Evolutionary conservation across 2,888 invertebrate species (phyloP), one percentile per base, ranked within the genome.

Genomic region (Temnothorax rugatulus): DNA sequence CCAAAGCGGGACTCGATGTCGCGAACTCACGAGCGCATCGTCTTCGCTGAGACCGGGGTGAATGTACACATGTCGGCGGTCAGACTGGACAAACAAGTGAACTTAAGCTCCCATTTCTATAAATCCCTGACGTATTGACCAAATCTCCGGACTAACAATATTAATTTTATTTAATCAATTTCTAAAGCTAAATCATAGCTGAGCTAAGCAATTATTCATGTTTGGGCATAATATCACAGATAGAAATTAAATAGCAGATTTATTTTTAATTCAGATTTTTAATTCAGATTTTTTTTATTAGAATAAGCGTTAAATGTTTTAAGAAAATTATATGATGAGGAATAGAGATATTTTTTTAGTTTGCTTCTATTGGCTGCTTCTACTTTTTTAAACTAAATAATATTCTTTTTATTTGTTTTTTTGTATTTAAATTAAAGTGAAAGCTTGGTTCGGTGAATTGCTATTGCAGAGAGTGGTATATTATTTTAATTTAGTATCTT

Each of bases 51-150:
- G 73, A 82, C 76, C 89, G 93, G 88, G 93, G 93, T 94, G 93
- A 93, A 94, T 89, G 94, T 93, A 93, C 94, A 93, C 88, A 59
- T 38, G 63, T 74, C 75, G 85, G 74, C 87, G 82, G 83, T 85
- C 85, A 90, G 86, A 93, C 93, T 92, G 91, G 93, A 93, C 86
- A 92, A 91, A 89, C 93, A 91, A 93, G 93, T 94, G 92, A 93
- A 93, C 93, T 93, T 90, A 87, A 88, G 87, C 81, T 88, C 88
- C 84, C 88, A 88, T 92, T 91, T 87, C 90, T 86, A 77, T 61
- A 77, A 71, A 71, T 73, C 61, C 41, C 57, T 52, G 38, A n/a
- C 41, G n/a, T 59, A 82, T 81, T 79, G 79, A 41, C 83, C 75
- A 87, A 84, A 83, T 68, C 83, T 77, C 64, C 61, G 63, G 13